Base-by-base conservation (phyloP, 2,797 vertebrate species). In the Hapalemur alaotrensis region DNA sequence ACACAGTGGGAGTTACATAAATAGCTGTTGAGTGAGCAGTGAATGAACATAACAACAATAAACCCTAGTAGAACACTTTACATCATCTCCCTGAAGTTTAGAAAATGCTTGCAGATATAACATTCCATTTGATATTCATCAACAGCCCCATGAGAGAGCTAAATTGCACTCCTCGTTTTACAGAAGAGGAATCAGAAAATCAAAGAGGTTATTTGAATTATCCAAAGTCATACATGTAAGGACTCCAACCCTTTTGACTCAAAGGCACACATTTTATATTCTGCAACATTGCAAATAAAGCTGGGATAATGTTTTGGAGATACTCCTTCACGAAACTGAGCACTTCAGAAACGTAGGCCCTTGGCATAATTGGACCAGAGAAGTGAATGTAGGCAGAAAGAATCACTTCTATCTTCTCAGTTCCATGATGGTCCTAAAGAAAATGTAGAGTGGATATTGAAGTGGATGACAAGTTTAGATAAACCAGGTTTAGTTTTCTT, bases 141-240 rank as follows among this genome's bases (percentile, higher is more conserved):
- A 50, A 5, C 25, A 83, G 72, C 46, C 92, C n/a, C 41, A 11
- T 5, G 75, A 89, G 86, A 89, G 50, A 35, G 50, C 69, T 91
- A 38, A 89, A 54, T 35, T 48, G 4, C 23, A 8, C n/a, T 75
- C 43, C 46, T 93, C 38, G 7, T 79, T 93, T 91, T 63, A 75
- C 15, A 32, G 70, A 70, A 87, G 69, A 87, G 69, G 70, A 95
- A 93, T 69, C 57, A 61, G 89, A 91, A 82, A 78, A 89, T 75
- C 84, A 75, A 57, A 65, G 32, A 38, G 48, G 57, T 92, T 96
- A 41, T 88, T 84, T 75, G 84, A 93, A 88, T 87, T 72, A 28
- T 82, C n/a, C 79, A 14, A 30, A 96, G 84, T 50, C 63, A 43
- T 2, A 28, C 15, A 43, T 43, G 11, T 30, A 22, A 54, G 63